Evolutionary conservation across 1,140 invertebrate genomes (phyloP).

Genomic region (Scaptomyza montana): DNA sequence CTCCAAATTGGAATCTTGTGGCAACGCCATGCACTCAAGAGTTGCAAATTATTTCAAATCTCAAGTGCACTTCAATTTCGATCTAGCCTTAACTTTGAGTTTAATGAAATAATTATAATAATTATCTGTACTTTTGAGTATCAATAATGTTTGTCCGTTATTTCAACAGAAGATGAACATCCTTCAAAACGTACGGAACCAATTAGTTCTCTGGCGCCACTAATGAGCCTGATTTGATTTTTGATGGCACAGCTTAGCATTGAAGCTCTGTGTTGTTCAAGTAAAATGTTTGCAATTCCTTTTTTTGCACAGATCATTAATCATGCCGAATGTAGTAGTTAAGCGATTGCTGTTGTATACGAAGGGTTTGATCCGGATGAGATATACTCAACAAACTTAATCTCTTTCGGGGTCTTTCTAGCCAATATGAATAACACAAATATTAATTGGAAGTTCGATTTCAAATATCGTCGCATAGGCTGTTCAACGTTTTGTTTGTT

Average conservation of each 20-base stretch:
- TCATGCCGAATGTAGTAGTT: conserved; percentile 43
- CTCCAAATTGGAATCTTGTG: neutral
- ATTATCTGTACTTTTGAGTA: conserved; percentile 45
- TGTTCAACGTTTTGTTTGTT: conserved; percentile 2
- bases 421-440: neutral
- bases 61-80: neutral
- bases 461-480: neutral
- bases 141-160: conserved; percentile 34
- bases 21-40: neutral
- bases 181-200: conserved; percentile 70
- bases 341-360: conserved; percentile 24
- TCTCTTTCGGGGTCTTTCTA: neutral
- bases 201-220: conserved; percentile 59
- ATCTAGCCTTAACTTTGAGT: conserved; percentile 18
- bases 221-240: conserved; percentile 58
- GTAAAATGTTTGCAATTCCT: conserved; percentile 35
- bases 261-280: conserved; percentile 15
- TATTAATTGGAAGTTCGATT: no score
- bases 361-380: conserved; percentile 7
- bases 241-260: conserved; percentile 51
- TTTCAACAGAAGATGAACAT: conserved; percentile 28
- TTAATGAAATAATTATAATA: neutral
- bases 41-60: neutral
- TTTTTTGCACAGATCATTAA: conserved; percentile 57
- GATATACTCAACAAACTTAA: conserved; percentile 13